These are phyloP conservation scores for Calephelis virginiensis DNA, from an alignment of 1,140 invertebrate genomes.

Conservation along the genomic window DNA sequence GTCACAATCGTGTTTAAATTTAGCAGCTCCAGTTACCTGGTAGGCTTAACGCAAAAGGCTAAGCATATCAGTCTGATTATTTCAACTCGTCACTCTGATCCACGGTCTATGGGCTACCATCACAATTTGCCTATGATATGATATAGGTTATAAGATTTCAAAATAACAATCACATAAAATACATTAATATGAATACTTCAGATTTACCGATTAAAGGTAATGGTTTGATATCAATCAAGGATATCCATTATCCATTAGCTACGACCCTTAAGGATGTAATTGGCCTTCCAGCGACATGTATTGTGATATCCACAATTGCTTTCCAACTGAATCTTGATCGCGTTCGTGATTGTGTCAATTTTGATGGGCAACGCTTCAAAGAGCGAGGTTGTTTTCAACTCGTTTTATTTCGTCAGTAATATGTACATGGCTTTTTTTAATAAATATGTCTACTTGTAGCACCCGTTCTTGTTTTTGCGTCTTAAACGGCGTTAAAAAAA, in stretches of 20 bases:
- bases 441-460: background rate
- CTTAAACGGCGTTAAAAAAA: too few relatives aligned
- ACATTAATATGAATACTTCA: constrained; percentile 24
- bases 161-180: background rate
- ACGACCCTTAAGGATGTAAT: constrained; percentile 62
- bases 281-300: constrained; percentile 55
- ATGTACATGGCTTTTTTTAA: background rate
- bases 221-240: constrained; percentile 51
- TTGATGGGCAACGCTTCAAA: constrained; percentile 52
- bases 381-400: constrained; percentile 41
- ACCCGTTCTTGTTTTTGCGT: too few relatives aligned
- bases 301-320: constrained; percentile 50
- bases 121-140: background rate
- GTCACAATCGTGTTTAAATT: constrained; percentile 23
- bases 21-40: constrained; percentile 35
- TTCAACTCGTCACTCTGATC: too few relatives aligned
- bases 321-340: constrained; percentile 51
- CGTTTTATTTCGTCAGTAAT: constrained; percentile 2
- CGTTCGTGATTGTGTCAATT: constrained; percentile 55
- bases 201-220: constrained; percentile 48
- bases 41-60: constrained; percentile 14
- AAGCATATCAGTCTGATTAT: too few relatives aligned
- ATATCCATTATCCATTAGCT: constrained; percentile 64
- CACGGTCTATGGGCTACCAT: too few relatives aligned
- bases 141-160: background rate